Evolutionary conservation across 2,888 invertebrate species (phyloP), one percentile per base, ranked within the genome.

Genomic region (Perithous albicinctus): DNA sequence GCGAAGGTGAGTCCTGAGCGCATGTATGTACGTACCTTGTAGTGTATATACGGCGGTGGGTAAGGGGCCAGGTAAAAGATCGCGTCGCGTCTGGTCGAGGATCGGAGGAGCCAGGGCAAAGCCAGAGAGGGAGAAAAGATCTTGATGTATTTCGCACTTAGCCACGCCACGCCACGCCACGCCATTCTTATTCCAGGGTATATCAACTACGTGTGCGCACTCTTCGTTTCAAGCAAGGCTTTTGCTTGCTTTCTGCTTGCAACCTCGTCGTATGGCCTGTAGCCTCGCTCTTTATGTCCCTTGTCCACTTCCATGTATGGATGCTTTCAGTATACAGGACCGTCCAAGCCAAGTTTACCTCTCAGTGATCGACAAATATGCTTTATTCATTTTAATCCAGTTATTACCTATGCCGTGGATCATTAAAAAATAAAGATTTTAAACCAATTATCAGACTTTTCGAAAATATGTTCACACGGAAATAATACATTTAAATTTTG

Each of bases 101-200:
- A 75, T 84, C 80, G 78, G n/a, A 67, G 82, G 61, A 76, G 59
- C 48, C 61, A 64, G 78, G 56, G 79, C 56, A 66, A 73, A 76
- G n/a, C 76, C 73, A 75, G 73, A 66, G 82, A 72, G 74, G 80
- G 82, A 85, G 85, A 83, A 85, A 84, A 79, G 85, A 87, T 84
- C 90, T 88, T 91, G 92, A 91, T 92, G 91, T 91, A 92, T 92
- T 90, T 92, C 88, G 91, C 91, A 91, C 92, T 92, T 90, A 91
- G 89, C 87, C 84, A 85, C 83, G 87, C 87, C 87, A 83, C 56
- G 87, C 87, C 87, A 83, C 56, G 80, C 87, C 87, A 82, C 51
- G 80, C 87, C 85, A 78, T 83, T 80, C 86, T 84, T 85, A 84
- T 80, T 82, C 82, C 73, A 38, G 64, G 76, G 54, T 78, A 78